phyloP scores from a whole-genome alignment of 2,113 vertebrate genomes.

The Centrocercus urophasianus region DNA sequence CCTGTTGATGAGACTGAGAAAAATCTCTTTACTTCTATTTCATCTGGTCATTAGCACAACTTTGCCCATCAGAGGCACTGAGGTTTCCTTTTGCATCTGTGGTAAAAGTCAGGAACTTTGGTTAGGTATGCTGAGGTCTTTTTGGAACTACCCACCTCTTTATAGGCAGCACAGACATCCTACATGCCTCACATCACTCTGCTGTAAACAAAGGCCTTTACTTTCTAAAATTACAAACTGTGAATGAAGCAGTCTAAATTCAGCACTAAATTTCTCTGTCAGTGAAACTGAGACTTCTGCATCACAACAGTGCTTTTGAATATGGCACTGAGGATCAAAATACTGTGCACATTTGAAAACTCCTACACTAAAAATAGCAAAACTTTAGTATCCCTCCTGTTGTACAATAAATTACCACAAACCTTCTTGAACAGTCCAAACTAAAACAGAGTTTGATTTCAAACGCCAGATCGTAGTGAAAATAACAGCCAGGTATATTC shows the following conservation, averaged over 20 bases:
- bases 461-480: not conserved
- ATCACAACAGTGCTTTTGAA: not conserved
- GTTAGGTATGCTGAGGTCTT: not conserved
- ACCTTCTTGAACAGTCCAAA: not conserved
- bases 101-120: not conserved
- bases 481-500: not conserved
- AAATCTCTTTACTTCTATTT: not conserved
- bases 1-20: not conserved
- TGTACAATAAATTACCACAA: not conserved
- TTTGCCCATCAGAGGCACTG: not conserved
- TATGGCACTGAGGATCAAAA: not conserved
- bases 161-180: not conserved
- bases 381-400: not conserved
- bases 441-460: not conserved
- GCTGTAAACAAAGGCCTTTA: not conserved
- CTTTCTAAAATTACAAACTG: not conserved
- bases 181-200: rapidly evolving
- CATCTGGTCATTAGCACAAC: not conserved
- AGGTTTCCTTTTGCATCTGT: not conserved
- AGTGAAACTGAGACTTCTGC: not conserved
- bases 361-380: not conserved
- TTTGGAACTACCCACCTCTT: not conserved
- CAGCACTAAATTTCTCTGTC: rapidly evolving
- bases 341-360: not conserved
- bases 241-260: not conserved